These are phyloP conservation scores for Macrotus californicus DNA, from an alignment of 2,113 vertebrate genomes.

Conservation along the genomic window DNA sequence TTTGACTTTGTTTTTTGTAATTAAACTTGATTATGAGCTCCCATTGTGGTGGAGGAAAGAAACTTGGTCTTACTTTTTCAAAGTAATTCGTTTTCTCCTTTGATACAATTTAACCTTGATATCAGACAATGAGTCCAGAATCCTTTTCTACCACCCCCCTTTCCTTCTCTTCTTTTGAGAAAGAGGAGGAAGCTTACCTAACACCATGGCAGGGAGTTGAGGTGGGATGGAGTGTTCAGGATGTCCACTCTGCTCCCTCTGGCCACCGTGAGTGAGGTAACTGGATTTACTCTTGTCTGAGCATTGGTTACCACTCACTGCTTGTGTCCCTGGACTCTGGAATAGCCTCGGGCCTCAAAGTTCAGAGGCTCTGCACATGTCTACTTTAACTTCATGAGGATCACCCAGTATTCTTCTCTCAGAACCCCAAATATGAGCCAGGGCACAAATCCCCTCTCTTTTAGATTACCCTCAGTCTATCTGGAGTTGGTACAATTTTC, in stretches of 20 bases:
- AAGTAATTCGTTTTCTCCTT: background rate
- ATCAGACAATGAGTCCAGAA: background rate
- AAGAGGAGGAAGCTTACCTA: background rate
- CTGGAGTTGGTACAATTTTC: background rate
- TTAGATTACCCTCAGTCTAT: background rate
- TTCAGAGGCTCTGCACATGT: background rate
- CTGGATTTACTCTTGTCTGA: background rate
- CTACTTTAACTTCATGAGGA: background rate
- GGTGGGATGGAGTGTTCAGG: rapidly evolving
- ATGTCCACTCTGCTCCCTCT: background rate
- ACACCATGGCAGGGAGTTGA: no score
- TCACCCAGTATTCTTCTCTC: background rate
- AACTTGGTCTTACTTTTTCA: background rate
- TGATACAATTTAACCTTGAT: background rate
- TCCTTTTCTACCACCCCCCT: background rate
- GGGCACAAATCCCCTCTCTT: background rate
- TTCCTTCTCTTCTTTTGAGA: background rate
- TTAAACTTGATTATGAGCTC: background rate
- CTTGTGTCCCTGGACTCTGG: background rate
- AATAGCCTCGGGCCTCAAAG: background rate
- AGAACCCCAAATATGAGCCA: background rate
- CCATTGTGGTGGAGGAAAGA: background rate
- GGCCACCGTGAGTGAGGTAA: background rate
- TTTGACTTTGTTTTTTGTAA: background rate
- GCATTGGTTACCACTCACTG: background rate